Conservation (phyloP, 2,888 invertebrate species). For the Cephus sareptanus region DNA sequence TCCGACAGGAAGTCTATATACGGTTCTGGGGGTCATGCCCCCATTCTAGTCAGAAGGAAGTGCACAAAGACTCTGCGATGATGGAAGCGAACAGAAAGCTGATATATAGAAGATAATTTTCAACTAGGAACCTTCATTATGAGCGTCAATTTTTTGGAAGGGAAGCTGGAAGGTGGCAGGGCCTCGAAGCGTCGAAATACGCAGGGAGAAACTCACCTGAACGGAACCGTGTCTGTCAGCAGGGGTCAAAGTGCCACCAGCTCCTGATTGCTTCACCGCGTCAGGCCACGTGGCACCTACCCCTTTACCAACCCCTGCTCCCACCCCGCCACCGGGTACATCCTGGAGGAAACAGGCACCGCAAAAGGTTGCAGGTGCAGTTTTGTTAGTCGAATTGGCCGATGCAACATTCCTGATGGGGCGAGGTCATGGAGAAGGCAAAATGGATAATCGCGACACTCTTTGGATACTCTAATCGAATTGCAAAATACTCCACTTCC, state of each 20-base stretch:
- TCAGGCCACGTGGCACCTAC: slow-evolving; percentile 86
- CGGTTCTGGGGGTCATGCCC: not conserved
- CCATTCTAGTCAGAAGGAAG: not conserved
- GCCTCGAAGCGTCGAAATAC: not conserved
- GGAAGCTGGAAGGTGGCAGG: slow-evolving; percentile 1
- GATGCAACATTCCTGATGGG: slow-evolving; percentile 4
- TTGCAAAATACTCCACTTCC: not conserved
- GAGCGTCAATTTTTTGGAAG: not conserved
- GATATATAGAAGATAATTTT: not conserved
- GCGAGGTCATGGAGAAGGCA: not conserved
- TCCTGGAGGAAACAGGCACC: slow-evolving; percentile 63
- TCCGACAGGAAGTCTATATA: not conserved
- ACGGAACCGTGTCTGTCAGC: slow-evolving; percentile 97
- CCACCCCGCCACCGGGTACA: slow-evolving; percentile 62
- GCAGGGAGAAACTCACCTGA: slow-evolving; percentile 74
- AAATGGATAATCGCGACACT: not conserved
- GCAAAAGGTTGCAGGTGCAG: slow-evolving; percentile 28
- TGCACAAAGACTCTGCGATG: not conserved
- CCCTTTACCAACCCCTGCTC: slow-evolving; percentile 74
- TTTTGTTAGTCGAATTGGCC: slow-evolving; percentile 48
- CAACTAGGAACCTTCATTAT: not conserved
- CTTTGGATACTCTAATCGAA: not conserved
- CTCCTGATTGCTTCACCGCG: slow-evolving; percentile 83
- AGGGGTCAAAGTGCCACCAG: slow-evolving; percentile 88
- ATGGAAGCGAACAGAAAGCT: not conserved